Conservation (phyloP, 2,113 vertebrate species). For the Myanophis thanlyinensis region DNA sequence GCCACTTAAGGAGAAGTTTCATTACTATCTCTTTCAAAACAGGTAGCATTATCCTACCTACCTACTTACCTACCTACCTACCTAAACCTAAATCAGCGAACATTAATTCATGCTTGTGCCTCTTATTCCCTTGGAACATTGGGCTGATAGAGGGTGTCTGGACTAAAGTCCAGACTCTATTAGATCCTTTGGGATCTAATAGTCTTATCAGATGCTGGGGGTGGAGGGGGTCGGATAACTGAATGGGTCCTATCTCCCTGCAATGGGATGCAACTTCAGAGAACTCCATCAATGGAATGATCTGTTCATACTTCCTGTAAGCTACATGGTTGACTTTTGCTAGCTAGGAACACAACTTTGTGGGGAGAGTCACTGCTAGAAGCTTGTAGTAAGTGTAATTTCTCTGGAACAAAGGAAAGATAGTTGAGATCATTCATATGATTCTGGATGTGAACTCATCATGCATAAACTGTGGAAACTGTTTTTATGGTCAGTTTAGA, state of each 20-base stretch:
- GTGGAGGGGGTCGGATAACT: neutral
- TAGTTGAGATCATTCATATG: neutral
- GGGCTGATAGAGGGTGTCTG: neutral
- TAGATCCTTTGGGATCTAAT: neutral
- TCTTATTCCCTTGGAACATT: neutral
- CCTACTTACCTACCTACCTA: neutral
- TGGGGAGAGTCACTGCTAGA: neutral
- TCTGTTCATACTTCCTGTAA: neutral
- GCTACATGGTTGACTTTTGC: neutral
- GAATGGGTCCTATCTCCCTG: neutral
- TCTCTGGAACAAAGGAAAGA: neutral
- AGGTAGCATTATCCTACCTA: neutral
- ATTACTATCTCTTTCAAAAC: neutral
- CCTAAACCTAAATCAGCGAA: neutral
- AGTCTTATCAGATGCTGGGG: neutral
- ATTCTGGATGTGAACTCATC: neutral
- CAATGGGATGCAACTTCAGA: neutral
- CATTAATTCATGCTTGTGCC: neutral
- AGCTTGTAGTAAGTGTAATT: neutral
- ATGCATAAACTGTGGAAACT: neutral
- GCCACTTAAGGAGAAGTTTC: neutral
- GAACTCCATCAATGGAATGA: neutral
- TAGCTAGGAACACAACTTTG: neutral
- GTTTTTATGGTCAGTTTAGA: neutral
- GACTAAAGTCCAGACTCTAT: neutral